Conservation (phyloP, 2,888 invertebrate genomes). For the Frankliniella fusca region DNA sequence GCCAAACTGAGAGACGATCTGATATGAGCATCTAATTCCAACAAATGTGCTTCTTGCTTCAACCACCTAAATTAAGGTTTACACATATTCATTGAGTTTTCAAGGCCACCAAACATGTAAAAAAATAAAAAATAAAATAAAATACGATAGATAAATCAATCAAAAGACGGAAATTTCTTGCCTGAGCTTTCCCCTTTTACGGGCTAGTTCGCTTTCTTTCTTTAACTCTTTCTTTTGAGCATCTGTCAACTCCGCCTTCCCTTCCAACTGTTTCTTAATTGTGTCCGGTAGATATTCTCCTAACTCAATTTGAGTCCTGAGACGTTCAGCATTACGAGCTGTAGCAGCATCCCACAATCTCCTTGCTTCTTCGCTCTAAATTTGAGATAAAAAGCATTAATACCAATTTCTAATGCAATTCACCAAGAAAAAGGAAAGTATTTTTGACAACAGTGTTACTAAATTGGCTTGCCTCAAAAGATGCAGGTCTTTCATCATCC, state of each 20-base stretch:
- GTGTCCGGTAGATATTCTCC: conserved; percentile 58
- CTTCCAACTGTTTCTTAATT: conserved; percentile 56
- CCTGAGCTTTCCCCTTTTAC: conserved; percentile 31
- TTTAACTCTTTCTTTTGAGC: conserved; percentile 41
- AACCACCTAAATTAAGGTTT: conserved; percentile 50
- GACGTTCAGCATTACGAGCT: conserved; percentile 57
- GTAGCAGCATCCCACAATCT: conserved; percentile 63
- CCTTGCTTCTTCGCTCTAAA: conserved; percentile 59
- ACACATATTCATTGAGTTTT: background rate
- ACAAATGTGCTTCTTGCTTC: conserved; percentile 61
- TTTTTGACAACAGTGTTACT: background rate
- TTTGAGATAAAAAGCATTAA: background rate
- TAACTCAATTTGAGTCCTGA: conserved; percentile 51
- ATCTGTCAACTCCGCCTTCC: conserved; percentile 58
- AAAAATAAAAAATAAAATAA: conserved; percentile 24
- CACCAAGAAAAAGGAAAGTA: background rate
- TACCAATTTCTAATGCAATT: background rate
- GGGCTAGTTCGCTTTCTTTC: conserved; percentile 33
- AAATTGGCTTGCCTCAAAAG: conserved; percentile 34
- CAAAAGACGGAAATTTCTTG: background rate
- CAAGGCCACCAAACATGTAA: background rate
- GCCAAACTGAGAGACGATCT: conserved; percentile 62
- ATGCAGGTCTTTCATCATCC: conserved; percentile 56
- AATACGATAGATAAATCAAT: background rate
- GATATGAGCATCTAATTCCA: conserved; percentile 63